Base-by-base conservation (phyloP, 2,797 vertebrate species). In the Amblyraja radiata region DNA sequence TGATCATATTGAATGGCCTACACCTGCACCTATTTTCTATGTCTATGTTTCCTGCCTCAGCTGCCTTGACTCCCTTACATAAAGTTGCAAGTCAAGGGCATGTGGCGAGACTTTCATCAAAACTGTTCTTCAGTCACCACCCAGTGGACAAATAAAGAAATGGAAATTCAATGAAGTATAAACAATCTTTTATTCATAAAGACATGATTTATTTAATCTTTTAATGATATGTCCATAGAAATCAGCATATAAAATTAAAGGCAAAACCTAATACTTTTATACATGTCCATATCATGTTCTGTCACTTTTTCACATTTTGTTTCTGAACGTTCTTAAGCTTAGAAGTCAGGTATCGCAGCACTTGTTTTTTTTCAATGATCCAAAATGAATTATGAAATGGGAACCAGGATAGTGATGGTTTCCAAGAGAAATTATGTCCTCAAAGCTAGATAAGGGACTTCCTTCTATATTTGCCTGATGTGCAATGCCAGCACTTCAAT, bases 51-150 rank as follows among this genome's bases (percentile, higher is more conserved):
- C 21, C 32, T 32, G 3, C 16, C 65, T 90, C 32, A 90, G n/a
- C 63, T 63, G 28, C 54, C 81, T 61, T 25, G 0, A 25, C 13
- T 83, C 1, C 23, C 63, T 90, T 1, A 9, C 65, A 71, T 36
- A 36, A 90, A 46, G 10, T 90, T n/a, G 6, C 65, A 73, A 23
- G 18, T 46, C 13, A 18, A 46, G 18, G 16, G 36, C 32, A 73
- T 68, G 32, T 71, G n/a, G 23, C 36, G 1, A 73, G 63, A 16
- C 65, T 39, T 73, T 90, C 1, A n/a, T 2, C 32, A 46, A 23
- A 16, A 46, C 13, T 54, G 65, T 65, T 91, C 25, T 91, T 91
- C 88, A 74, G 68, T 91, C 88, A 91, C 88, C 88, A 91, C 36
- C 88, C 36, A 46, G 68, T 91, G 88, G 68, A 71, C 36, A 71